Evolutionary conservation across 2,113 vertebrate genomes (phyloP).

Genomic region (Tichodroma muraria): DNA sequence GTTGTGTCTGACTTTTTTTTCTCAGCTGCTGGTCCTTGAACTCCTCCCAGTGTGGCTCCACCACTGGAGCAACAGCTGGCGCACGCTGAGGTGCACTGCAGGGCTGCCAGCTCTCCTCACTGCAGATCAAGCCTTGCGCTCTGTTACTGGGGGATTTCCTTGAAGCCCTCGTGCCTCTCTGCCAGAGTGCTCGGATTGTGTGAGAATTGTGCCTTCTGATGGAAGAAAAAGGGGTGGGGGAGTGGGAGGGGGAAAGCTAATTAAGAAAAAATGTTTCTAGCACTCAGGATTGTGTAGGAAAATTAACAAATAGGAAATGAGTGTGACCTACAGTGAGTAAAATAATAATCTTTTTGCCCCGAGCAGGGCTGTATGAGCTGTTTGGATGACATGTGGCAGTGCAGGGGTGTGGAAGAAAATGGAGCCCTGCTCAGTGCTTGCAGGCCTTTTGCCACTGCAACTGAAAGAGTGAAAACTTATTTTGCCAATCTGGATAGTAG

Average conservation of each 20-base stretch:
- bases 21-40: not conserved
- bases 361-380: not conserved
- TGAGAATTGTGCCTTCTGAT: not conserved
- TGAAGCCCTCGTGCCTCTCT: not conserved
- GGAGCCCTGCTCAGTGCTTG: not conserved
- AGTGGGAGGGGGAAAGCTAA: not conserved
- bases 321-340: not conserved
- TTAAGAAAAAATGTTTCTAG: not conserved
- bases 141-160: not conserved
- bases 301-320: not conserved
- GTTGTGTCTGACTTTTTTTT: not conserved
- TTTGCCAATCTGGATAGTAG: not conserved
- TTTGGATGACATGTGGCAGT: not conserved
- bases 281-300: not conserved
- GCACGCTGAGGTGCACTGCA: not conserved
- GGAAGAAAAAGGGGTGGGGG: fast-evolving
- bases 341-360: not conserved
- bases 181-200: not conserved
- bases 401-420: not conserved
- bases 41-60: not conserved
- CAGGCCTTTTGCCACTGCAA: not conserved
- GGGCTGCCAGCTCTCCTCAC: not conserved
- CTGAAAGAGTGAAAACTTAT: not conserved
- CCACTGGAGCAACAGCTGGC: not conserved
- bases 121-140: not conserved